Percentiles rank a stretch among this genome's conserved stretches.
Conservation (phyloP, 2,888 invertebrate species). For the Metallyticus violacea region DNA sequence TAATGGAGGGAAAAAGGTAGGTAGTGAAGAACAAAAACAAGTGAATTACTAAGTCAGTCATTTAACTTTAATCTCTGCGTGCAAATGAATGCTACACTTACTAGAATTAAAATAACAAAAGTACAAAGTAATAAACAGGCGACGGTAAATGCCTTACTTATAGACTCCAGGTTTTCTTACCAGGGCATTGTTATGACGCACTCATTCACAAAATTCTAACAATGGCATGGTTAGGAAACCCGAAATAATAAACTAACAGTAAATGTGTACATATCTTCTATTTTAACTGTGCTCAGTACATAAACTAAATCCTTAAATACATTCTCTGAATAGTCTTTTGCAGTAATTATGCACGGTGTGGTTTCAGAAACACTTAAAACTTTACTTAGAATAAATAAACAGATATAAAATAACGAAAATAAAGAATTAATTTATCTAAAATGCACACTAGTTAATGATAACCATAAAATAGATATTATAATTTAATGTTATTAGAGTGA, state of each 20-base stretch:
- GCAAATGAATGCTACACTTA: neutral
- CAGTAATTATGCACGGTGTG: no score
- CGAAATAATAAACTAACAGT: slow-evolving; percentile 1
- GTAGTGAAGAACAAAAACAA: neutral
- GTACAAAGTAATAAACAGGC: slow-evolving; percentile 16
- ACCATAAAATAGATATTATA: no score
- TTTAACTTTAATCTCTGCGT: neutral
- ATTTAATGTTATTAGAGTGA: no score
- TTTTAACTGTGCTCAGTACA: no score
- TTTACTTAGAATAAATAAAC: no score
- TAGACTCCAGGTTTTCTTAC: slow-evolving; percentile 39
- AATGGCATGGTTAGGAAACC: slow-evolving; percentile 31
- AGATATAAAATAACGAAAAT: no score
- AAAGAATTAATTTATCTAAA: no score
- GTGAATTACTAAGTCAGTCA: neutral
- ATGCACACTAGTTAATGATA: no score
- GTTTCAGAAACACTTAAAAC: no score
- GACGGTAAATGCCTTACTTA: slow-evolving; percentile 46
- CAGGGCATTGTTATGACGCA: slow-evolving; percentile 25
- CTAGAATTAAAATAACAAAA: neutral
- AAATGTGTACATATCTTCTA: neutral
- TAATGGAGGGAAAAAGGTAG: neutral
- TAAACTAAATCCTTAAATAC: no score
- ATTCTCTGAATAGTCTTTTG: no score
- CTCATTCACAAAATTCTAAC: neutral